Conservation (phyloP, 2,888 invertebrate species). For the Amorpha juglandis region DNA sequence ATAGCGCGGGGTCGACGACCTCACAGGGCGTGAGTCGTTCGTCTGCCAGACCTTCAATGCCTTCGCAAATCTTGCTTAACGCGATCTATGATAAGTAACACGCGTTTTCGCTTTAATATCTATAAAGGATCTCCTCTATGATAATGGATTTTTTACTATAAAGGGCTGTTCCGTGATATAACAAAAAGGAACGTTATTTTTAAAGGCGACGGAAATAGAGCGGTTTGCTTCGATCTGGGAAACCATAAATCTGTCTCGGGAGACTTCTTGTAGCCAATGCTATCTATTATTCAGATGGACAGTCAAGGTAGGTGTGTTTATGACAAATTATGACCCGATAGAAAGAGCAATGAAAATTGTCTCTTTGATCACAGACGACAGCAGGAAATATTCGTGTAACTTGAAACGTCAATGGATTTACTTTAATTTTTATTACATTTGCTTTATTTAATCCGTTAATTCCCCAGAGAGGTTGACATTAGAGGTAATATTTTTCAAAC, state of each 20-base stretch:
- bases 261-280: constrained; percentile 58
- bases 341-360: background rate
- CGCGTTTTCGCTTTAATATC: constrained; percentile 17
- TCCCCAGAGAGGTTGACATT: too few species aligned
- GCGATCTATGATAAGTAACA: constrained; percentile 63
- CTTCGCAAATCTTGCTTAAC: constrained; percentile 66
- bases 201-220: constrained; percentile 41
- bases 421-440: background rate
- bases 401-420: background rate
- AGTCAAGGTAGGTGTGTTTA: constrained; percentile 34
- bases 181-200: constrained; percentile 51
- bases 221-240: constrained; percentile 49
- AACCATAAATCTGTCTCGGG: constrained; percentile 66
- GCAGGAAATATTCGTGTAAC: background rate
- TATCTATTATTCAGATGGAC: constrained; percentile 70
- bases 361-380: background rate
- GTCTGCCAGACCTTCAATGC: constrained; percentile 58
- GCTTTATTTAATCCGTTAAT: background rate
- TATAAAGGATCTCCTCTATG: background rate
- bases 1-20: constrained; percentile 72
- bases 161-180: constrained; percentile 32
- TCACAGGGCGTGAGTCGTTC: constrained; percentile 50
- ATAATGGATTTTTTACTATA: background rate
- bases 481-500: too few species aligned
- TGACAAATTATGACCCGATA: constrained; percentile 3